These are phyloP conservation scores for Cynoglossus semilaevis DNA, from an alignment of 2,113 vertebrate species.

Conservation along the genomic window DNA sequence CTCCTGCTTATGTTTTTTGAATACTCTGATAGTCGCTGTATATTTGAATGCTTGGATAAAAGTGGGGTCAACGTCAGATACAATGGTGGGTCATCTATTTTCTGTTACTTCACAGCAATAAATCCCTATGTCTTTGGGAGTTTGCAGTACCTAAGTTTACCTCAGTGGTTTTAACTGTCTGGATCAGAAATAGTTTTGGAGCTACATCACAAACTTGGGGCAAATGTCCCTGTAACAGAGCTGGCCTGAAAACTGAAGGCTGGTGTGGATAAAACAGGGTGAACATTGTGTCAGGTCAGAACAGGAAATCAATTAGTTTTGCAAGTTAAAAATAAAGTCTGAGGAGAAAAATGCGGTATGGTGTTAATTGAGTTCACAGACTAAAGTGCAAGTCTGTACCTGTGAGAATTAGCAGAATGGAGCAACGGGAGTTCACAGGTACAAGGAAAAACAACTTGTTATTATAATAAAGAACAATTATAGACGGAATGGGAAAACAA, in stretches of 20 bases:
- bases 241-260: slow-evolving; percentile 42
- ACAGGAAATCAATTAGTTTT: slow-evolving; percentile 69
- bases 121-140: slow-evolving; percentile 14
- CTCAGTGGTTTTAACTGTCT: slow-evolving; percentile 21
- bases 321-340: slow-evolving; percentile 69
- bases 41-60: slow-evolving; percentile 46
- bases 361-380: slow-evolving; percentile 82
- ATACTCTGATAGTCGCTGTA: slow-evolving; percentile 32
- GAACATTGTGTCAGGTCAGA: slow-evolving; percentile 40
- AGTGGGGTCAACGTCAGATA: slow-evolving; percentile 42
- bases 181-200: slow-evolving; percentile 24
- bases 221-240: slow-evolving; percentile 20
- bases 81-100: slow-evolving; percentile 9
- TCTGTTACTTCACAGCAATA: slow-evolving; percentile 11
- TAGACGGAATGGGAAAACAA: slow-evolving; percentile 6
- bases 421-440: slow-evolving; percentile 60
- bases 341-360: slow-evolving; percentile 55
- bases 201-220: slow-evolving; percentile 29
- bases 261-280: slow-evolving; percentile 38
- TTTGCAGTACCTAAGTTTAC: slow-evolving; percentile 16
- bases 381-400: slow-evolving; percentile 70
- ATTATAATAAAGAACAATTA: slow-evolving; percentile 25
- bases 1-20: slow-evolving; percentile 49
- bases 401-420: slow-evolving; percentile 71
- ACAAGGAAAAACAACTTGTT: slow-evolving; percentile 12